A percentile compares a stretch with the other conserved stretches of the same genome.
Conservation (phyloP, 2,797 vertebrate species). For the Antrozous pallidus region DNA sequence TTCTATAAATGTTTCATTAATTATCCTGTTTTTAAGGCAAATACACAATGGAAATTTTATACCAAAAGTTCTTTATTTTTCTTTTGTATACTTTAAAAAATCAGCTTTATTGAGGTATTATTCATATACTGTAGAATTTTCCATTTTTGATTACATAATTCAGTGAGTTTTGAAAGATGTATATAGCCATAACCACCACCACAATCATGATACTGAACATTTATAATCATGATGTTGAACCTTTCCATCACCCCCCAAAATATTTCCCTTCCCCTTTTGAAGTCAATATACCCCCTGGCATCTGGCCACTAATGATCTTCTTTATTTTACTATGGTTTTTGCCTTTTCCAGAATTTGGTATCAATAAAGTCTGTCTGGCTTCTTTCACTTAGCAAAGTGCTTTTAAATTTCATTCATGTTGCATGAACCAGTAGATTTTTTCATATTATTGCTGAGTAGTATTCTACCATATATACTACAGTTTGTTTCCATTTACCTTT, state of each 20-base stretch:
- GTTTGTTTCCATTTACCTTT: background rate
- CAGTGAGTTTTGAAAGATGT: background rate
- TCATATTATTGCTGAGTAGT: background rate
- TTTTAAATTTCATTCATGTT: conserved; percentile 1
- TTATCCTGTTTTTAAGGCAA: background rate
- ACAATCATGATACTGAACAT: background rate
- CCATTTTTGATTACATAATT: background rate
- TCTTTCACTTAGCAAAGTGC: background rate
- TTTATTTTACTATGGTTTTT: conserved; percentile 25
- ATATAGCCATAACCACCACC: background rate
- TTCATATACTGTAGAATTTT: background rate
- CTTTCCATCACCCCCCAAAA: background rate
- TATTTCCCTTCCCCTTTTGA: background rate
- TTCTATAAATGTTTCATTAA: background rate
- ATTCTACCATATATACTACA: background rate
- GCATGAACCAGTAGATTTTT: background rate
- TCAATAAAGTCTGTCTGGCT: background rate
- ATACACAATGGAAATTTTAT: background rate
- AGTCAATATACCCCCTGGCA: background rate
- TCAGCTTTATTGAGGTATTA: background rate
- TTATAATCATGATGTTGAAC: background rate
- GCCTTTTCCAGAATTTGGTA: background rate
- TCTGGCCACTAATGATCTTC: background rate
- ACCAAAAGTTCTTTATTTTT: background rate
- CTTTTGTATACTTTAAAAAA: conserved; percentile 9